Evolutionary conservation across 2,113 vertebrate genomes (phyloP).

Genomic region (Turdus rufiventris): DNA sequence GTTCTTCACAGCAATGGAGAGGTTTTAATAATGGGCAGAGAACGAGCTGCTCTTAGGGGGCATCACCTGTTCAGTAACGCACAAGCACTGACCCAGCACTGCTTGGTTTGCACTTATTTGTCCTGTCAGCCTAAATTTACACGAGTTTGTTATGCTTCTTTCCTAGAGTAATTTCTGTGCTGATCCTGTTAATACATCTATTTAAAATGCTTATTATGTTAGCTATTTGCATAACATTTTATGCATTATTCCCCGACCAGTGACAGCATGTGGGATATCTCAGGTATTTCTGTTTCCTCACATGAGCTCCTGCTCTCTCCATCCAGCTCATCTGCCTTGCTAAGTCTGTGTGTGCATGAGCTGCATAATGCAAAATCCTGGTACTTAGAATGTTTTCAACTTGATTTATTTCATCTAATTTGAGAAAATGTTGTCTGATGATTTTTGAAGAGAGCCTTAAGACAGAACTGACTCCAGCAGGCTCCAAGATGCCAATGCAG

Average conservation of each 20-base stretch:
- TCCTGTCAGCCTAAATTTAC: not conserved
- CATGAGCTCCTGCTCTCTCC: not conserved
- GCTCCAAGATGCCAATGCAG: constrained; percentile 15
- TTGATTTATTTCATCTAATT: constrained; percentile 40
- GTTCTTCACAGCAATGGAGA: constrained; percentile 44
- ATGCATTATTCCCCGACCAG: not conserved
- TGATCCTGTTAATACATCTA: not conserved
- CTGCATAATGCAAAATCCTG: not conserved
- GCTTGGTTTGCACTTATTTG: not conserved
- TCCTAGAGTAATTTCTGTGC: not conserved
- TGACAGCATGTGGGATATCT: not conserved
- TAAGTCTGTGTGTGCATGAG: not conserved
- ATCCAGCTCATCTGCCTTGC: not conserved
- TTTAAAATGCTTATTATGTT: not conserved
- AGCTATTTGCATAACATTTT: not conserved
- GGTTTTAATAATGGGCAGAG: constrained; percentile 49
- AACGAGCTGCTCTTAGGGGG: constrained; percentile 42
- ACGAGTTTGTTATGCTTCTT: not conserved
- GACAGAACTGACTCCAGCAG: constrained; percentile 23
- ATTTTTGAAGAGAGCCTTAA: constrained; percentile 54
- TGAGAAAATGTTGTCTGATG: constrained; percentile 45
- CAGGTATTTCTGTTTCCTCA: not conserved
- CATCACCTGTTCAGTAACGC: constrained; percentile 3
- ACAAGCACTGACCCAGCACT: not conserved
- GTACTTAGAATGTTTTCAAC: not conserved